These are phyloP conservation scores for Natator depressus DNA, from an alignment of 2,113 vertebrate species.

Conservation along the genomic window DNA sequence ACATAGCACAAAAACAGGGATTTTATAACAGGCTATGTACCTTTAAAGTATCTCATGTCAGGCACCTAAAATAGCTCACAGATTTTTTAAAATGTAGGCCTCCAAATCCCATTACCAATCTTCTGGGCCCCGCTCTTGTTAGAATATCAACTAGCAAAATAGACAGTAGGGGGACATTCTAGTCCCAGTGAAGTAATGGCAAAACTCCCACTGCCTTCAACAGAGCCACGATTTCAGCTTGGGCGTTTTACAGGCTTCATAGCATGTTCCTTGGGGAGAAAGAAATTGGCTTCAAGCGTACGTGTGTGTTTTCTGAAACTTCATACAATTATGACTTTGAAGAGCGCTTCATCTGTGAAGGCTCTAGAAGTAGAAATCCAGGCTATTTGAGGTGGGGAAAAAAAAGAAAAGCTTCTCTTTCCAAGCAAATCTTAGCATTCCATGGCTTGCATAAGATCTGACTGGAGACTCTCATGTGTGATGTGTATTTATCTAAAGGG, in stretches of 20 bases:
- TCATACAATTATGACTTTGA: not conserved
- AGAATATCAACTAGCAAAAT: not conserved
- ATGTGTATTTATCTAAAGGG: not conserved
- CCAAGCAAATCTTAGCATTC: not conserved
- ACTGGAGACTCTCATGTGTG: not conserved
- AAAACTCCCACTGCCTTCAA: not conserved
- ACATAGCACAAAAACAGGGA: accelerated
- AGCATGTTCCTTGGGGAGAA: not conserved
- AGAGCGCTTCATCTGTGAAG: not conserved
- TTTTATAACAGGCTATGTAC: not conserved
- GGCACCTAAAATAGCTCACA: not conserved
- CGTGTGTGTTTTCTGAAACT: not conserved
- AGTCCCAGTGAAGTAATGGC: not conserved
- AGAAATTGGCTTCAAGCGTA: not conserved
- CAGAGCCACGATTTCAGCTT: not conserved
- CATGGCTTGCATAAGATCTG: not conserved
- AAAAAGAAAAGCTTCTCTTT: not conserved
- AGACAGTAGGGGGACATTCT: not conserved
- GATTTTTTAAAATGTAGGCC: not conserved
- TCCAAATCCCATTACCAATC: not conserved
- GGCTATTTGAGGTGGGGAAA: not conserved
- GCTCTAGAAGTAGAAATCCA: not conserved
- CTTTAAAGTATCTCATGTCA: not conserved
- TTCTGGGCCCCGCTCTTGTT: not conserved
- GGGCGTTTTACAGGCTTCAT: not conserved